These are phyloP conservation scores for Synanthedon vespiformis DNA, from an alignment of 2,888 invertebrate species.

Conservation along the genomic window DNA sequence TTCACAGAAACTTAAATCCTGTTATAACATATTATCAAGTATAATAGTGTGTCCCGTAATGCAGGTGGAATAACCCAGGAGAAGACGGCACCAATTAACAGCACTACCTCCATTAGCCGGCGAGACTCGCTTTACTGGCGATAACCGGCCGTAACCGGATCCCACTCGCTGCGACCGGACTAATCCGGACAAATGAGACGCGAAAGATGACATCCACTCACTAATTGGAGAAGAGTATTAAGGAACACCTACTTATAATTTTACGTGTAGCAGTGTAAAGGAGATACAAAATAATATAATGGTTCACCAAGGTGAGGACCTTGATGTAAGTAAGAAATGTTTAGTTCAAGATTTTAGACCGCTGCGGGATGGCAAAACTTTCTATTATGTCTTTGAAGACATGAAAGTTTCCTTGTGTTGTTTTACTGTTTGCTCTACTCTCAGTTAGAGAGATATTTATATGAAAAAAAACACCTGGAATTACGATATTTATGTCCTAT, in stretches of 20 bases:
- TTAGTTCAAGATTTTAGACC: too few species aligned
- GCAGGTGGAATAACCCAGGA: conserved; percentile 17
- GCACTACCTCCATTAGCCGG: conserved; percentile 40
- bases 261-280: too few species aligned
- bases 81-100: conserved; percentile 38
- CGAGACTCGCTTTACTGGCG: conserved; percentile 32
- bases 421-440: too few species aligned
- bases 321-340: too few species aligned
- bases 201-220: conserved; percentile 43
- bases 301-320: too few species aligned
- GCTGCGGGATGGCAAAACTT: too few species aligned
- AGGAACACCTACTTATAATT: conserved; percentile 1
- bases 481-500: too few species aligned
- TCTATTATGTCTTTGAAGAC: too few species aligned
- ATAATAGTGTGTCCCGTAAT: conserved; percentile 14
- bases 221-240: conserved; percentile 38
- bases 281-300: too few species aligned
- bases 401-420: too few species aligned
- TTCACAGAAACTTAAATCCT: not conserved
- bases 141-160: conserved; percentile 32
- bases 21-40: conserved; percentile 14
- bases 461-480: too few species aligned
- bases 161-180: conserved; percentile 26
- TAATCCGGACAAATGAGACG: conserved; percentile 50
- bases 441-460: too few species aligned